A percentile compares a stretch with the other conserved stretches of the same genome.
Conservation (phyloP, 2,888 invertebrate genomes). For the Zaprionus obscuricornis region DNA sequence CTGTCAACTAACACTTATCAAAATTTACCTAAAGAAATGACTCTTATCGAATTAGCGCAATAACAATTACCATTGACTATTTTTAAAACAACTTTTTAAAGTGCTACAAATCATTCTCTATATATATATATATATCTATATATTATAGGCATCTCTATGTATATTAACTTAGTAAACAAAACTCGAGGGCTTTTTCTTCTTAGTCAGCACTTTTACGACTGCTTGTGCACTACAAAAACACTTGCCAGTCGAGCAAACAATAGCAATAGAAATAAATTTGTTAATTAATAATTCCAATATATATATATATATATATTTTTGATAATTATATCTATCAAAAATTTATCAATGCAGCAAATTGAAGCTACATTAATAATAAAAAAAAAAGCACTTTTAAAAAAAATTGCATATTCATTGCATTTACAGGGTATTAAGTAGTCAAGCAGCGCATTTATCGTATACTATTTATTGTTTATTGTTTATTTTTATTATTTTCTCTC, state of each 20-base stretch:
- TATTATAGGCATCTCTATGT: constrained; percentile 11
- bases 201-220: too few relatives aligned
- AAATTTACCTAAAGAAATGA: constrained; percentile 8
- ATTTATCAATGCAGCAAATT: too few relatives aligned
- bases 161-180: too few relatives aligned
- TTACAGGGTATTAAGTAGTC: constrained; percentile 7
- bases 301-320: background rate
- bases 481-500: constrained; percentile 3
- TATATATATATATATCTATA: constrained; percentile 3
- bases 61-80: constrained; percentile 46
- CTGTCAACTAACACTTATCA: too few relatives aligned
- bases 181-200: too few relatives aligned
- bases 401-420: too few relatives aligned
- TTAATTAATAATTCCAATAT: background rate
- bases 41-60: constrained; percentile 53
- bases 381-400: too few relatives aligned
- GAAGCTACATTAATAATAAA: too few relatives aligned
- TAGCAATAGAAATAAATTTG: too few relatives aligned
- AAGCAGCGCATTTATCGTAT: background rate
- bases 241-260: too few relatives aligned
- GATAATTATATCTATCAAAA: constrained; percentile 18
- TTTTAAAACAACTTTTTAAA: constrained; percentile 36
- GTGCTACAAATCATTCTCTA: constrained; percentile 24
- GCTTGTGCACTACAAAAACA: too few relatives aligned
- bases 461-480: background rate